Evolutionary conservation across 1,140 invertebrate species (phyloP).

Genomic region (Caenorhabditis inopinata): DNA sequence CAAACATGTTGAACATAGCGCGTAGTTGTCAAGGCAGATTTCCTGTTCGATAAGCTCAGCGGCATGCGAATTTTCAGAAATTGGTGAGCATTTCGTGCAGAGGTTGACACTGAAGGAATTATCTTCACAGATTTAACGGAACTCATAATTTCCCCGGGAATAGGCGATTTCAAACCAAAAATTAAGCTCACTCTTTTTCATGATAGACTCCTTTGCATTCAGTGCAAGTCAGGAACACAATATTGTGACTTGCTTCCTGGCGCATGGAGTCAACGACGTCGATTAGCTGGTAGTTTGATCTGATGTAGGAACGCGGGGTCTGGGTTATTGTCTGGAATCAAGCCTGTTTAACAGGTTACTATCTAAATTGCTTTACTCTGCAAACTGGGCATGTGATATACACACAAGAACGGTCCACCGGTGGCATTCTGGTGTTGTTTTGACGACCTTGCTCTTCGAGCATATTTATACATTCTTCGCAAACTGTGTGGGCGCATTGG

Average conservation of each 20-base stretch:
- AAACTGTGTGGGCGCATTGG: not conserved
- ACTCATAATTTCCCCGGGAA: too few species aligned
- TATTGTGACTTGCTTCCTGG: not conserved
- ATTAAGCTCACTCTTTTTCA: conserved; percentile 5
- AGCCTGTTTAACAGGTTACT: too few species aligned
- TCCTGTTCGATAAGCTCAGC: not conserved
- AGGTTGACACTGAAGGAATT: not conserved
- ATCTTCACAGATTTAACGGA: not conserved
- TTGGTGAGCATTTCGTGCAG: not conserved
- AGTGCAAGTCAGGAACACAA: not conserved
- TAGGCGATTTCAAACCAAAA: too few species aligned
- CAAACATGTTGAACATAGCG: not conserved
- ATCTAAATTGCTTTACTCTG: not conserved
- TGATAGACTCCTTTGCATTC: not conserved
- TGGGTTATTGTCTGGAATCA: not conserved
- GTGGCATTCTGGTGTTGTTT: too few species aligned
- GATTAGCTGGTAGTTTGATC: not conserved
- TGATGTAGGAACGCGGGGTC: not conserved
- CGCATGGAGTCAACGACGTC: not conserved
- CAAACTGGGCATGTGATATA: not conserved
- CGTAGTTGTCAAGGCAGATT: not conserved
- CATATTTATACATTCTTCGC: not conserved
- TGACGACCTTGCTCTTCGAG: not conserved
- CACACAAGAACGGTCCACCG: not conserved
- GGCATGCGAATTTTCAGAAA: not conserved